A percentile compares a stretch with the other conserved stretches of the same genome.
These are phyloP conservation scores for Nomada goodeniana DNA, from an alignment of 2,888 invertebrate species.

Conservation along the genomic window DNA sequence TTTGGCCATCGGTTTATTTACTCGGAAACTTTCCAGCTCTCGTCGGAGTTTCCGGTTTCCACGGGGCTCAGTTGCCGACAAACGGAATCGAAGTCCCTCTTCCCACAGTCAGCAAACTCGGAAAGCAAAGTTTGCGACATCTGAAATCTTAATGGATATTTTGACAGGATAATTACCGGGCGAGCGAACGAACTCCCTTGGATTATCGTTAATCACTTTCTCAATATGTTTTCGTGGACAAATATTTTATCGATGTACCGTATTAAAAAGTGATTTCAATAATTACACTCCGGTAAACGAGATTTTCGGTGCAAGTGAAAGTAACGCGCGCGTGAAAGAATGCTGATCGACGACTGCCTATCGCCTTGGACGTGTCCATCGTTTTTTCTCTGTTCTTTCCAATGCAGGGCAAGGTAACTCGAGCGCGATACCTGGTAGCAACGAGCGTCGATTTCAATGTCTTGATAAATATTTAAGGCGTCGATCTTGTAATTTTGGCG, in stretches of 20 bases:
- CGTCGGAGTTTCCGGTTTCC: constrained; percentile 40
- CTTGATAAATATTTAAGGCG: background rate
- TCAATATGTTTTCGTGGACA: background rate
- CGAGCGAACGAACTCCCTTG: background rate
- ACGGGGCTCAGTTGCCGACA: constrained; percentile 13
- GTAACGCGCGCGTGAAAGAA: background rate
- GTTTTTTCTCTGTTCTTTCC: background rate
- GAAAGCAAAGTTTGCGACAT: constrained; percentile 50
- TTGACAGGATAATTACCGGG: constrained; percentile 55
- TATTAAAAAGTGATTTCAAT: too few species aligned
- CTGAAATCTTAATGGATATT: constrained; percentile 64
- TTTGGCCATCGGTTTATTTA: constrained; percentile 61
- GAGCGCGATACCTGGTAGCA: background rate
- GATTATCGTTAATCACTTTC: constrained; percentile 14
- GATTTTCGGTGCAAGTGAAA: background rate
- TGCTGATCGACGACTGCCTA: background rate
- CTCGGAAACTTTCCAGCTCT: constrained; percentile 60
- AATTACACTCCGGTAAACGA: too few species aligned
- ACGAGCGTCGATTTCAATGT: background rate
- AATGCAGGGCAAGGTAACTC: background rate
- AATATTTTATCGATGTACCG: background rate
- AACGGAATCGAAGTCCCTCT: constrained; percentile 50
- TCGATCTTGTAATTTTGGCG: background rate
- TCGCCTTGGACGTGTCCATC: background rate
- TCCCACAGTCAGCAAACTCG: constrained; percentile 42